Base-by-base conservation (phyloP, 2,113 vertebrate species). In the Ginglymostoma cirratum region DNA sequence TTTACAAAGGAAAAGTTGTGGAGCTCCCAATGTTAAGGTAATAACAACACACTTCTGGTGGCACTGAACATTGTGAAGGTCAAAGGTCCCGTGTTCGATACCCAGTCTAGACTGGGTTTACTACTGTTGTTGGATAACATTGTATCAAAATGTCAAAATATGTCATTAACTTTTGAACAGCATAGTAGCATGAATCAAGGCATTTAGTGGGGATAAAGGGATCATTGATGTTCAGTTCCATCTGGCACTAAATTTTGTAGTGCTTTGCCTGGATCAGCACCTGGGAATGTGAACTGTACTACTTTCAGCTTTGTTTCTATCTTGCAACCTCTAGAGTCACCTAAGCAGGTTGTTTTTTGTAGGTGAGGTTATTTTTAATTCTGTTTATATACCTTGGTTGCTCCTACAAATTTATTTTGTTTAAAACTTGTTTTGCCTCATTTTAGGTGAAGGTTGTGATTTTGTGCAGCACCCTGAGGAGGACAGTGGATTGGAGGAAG, bases 401-500 rank as follows among this genome's bases (percentile, higher is more conserved):
- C 30, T 30, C 34, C 10, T 30, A 7, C 15, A 14, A 6, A 48
- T 90, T 14, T 52, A 61, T 90, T 65, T 23, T 61, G 14, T 52
- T 89, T 61, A 61, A 61, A 89, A 90, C 3, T 61, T 90, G 48
- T 94, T 45, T 48, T 52, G 61, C 66, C 72, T 76, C 10, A 42
- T 67, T 94, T 42, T 10, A 95, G 94, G 67, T 45, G 67, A 52
- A 52, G 94, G 5, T 38, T 19, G 30, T 66, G 34, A 65, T 93
- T 66, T n/a, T 66, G 34, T 38, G 23, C 69, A 76, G 66, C 27
- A 95, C 48, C 3, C 45, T 34, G 94, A 95, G 15, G 67, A 95
- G 72, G 94, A 72, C 34, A 70, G 89, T 67, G 89, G 89, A 66
- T 93, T 93, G 89, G 89, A 95, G 4, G 94, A 76, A 48, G 69